phyloP scores from a whole-genome alignment of 2,113 vertebrate genomes.

The Gasterosteus nipponicus region DNA sequence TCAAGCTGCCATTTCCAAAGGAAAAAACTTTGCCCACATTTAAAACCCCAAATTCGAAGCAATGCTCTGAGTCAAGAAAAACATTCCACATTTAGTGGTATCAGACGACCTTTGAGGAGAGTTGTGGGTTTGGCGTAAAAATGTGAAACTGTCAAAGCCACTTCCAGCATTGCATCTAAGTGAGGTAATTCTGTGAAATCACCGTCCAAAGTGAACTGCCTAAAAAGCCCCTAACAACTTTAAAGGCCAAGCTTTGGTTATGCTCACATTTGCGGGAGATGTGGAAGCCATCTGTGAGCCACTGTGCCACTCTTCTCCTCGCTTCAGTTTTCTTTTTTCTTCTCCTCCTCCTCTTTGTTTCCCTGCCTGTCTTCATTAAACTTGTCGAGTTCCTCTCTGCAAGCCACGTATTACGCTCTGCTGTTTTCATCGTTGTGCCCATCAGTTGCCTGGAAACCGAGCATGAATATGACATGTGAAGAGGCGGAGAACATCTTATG shows the following conservation, averaged over 20 bases:
- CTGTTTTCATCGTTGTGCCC: conserved; percentile 66
- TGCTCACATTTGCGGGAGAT: conserved; percentile 17
- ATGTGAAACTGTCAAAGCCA: conserved; percentile 29
- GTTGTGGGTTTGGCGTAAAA: conserved; percentile 29
- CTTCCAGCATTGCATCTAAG: conserved; percentile 56
- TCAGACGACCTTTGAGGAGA: conserved; percentile 46
- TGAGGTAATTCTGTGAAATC: conserved; percentile 59
- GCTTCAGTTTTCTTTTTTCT: conserved; percentile 41
- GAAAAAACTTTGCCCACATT: conserved; percentile 34
- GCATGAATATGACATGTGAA: conserved; percentile 51
- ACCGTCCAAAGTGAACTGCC: conserved; percentile 40
- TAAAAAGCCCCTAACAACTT: conserved; percentile 55
- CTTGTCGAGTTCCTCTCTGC: conserved; percentile 67
- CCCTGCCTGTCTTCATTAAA: conserved; percentile 75
- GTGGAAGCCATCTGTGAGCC: conserved; percentile 37
- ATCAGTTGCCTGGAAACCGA: conserved; percentile 77
- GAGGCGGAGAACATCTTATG: conserved; percentile 62
- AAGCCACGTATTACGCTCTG: conserved; percentile 63
- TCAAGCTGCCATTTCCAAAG: conserved; percentile 23
- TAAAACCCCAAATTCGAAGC: conserved; percentile 57
- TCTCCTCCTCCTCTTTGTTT: conserved; percentile 58
- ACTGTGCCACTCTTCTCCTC: conserved; percentile 25
- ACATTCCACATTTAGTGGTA: conserved; percentile 56
- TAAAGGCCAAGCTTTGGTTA: conserved; percentile 48
- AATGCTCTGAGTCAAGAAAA: conserved; percentile 58